Percentiles rank a stretch among this genome's conserved stretches.
phyloP scores from a whole-genome alignment of 2,113 vertebrate species.

The Tricholaema leucomelas region DNA sequence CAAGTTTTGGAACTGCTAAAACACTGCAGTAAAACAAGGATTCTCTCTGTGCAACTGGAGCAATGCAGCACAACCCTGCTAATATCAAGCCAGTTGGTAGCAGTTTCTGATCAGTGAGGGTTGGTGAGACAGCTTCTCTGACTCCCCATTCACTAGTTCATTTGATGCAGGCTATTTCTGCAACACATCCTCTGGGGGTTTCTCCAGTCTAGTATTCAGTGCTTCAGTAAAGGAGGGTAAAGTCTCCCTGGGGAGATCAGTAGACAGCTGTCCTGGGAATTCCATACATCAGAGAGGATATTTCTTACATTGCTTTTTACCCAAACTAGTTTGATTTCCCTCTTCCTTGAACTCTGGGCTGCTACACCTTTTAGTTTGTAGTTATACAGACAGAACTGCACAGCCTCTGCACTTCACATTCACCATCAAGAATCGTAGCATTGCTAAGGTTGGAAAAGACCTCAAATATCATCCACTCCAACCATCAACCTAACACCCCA shows the following conservation, averaged over 20 bases:
- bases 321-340: not conserved
- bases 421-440: not conserved
- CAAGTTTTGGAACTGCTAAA: not conserved
- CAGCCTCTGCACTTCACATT: not conserved
- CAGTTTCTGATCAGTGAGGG: not conserved
- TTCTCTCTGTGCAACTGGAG: not conserved
- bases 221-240: not conserved
- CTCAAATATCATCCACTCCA: no score
- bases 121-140: not conserved
- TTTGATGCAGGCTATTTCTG: slow-evolving; percentile 3
- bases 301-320: not conserved
- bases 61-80: not conserved
- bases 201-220: slow-evolving; percentile 3
- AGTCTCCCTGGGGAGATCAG: not conserved
- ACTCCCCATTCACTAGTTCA: not conserved
- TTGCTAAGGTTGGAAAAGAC: no score
- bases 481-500: no score
- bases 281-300: not conserved
- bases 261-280: not conserved
- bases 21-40: not conserved
- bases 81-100: not conserved
- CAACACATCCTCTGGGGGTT: not conserved
- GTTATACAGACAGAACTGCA: not conserved
- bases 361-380: fast-evolving
- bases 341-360: not conserved